Evolutionary conservation across 2,888 invertebrate genomes (phyloP).

Genomic region (Melanchra persicariae): DNA sequence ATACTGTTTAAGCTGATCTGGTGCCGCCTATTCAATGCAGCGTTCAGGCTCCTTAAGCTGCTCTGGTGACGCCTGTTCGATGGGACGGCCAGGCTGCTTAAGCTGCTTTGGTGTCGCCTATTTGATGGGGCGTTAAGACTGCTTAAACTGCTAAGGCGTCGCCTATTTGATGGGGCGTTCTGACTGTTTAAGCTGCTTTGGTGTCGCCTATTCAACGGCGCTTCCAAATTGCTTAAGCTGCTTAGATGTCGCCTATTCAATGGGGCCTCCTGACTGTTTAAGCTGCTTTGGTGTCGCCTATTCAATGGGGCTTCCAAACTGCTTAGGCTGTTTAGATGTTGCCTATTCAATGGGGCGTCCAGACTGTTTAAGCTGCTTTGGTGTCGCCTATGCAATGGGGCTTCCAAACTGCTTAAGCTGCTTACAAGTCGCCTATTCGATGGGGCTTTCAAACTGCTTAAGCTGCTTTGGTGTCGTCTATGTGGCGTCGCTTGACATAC

Average conservation of each 20-base stretch:
- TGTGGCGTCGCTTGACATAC: conserved; percentile 7
- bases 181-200: background rate
- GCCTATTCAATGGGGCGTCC: background rate
- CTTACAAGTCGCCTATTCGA: background rate
- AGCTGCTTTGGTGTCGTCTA: background rate
- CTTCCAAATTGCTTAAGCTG: background rate
- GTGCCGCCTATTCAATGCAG: background rate
- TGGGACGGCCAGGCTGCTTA: too few species aligned
- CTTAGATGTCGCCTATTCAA: background rate
- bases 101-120: background rate
- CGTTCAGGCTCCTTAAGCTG: background rate
- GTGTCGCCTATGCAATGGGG: background rate
- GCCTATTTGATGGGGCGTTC: background rate
- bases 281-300: background rate
- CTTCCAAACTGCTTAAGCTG: background rate
- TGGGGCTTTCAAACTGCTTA: background rate
- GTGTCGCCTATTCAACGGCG: background rate
- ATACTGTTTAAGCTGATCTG: background rate
- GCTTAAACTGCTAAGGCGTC: background rate
- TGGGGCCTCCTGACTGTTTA: background rate
- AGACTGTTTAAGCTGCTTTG: background rate
- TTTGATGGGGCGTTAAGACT: background rate
- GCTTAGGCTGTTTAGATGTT: background rate
- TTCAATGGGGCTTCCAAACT: background rate
- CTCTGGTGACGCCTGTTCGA: background rate